Base-by-base conservation (phyloP, 1,140 invertebrate species). In the Drosophila subpulchrella region DNA sequence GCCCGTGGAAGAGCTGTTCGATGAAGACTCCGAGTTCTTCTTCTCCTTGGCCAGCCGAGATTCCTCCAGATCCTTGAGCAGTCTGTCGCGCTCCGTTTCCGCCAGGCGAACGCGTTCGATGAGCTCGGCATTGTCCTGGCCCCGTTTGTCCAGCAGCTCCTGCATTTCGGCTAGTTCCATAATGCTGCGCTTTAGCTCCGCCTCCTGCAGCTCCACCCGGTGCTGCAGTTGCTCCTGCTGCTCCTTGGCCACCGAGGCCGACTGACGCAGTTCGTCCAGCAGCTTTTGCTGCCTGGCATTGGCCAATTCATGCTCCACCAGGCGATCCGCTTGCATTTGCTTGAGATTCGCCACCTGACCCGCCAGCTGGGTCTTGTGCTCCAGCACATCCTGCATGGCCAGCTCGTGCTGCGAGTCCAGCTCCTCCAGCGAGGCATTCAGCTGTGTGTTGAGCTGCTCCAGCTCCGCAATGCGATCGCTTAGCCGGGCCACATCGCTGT, bases 361-460 rank as follows among this genome's bases (percentile, higher is more conserved):
- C 53, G 94, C 93, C n/a, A 95, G 78, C 60, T 95, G 94, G 15
- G 93, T 93, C 90, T 95, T 96, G n/a, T 95, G 78, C 0, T 92
- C 83, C 15, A 96, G 81, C 13, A 96, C 76, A 82, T 94, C 93
- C 54, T 95, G 95, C 92, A 96, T 95, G 0, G 95, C 95, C 70
- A 94, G 90, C 70, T 95, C 94, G 83, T 97, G 95, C 88, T 97
- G 96, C 44, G 88, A 93, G 83, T 97, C 96, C 72, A 97, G 92
- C 85, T 96, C 95, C 66, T 96, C 95, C 32, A 97, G 92, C 67
- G 94, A 95, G 6, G 70, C 78, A 6, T 93, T 93, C 34, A 96
- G 88, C 54, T 89, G 70, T 0, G 72, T 92, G 78, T 80, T 93
- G 55, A 89, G 90, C 73, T 91, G 89, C 78, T 71, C 92, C 78